phyloP scores from a whole-genome alignment of 2,888 invertebrate species.

The Dimorphilus gyrociliatus region DNA sequence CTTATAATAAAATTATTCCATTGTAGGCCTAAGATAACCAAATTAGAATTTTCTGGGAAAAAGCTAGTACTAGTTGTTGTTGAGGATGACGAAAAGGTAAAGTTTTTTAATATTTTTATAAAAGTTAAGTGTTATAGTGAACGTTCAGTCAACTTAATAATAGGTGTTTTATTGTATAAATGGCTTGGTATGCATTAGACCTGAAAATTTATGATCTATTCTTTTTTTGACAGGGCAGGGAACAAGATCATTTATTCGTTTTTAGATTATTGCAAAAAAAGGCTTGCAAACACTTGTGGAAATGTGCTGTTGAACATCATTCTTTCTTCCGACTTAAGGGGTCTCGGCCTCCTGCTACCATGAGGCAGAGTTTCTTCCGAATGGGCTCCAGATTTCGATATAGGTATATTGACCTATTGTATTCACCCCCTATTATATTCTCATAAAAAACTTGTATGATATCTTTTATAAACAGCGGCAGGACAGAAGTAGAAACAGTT shows the following conservation, averaged over 20 bases:
- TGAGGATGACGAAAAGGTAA: conserved; percentile 80
- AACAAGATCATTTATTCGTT: conserved; percentile 97
- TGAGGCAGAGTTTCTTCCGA: conserved; percentile 79
- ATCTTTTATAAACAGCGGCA: conserved; percentile 51
- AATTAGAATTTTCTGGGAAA: conserved; percentile 92
- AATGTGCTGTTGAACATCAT: conserved; percentile 98
- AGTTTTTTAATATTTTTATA: too few species aligned
- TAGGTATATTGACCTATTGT: too few species aligned
- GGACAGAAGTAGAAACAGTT: conserved; percentile 93
- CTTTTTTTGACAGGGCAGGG: conserved; percentile 47
- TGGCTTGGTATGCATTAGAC: not conserved
- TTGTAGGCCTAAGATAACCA: conserved; percentile 78
- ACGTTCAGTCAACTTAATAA: too few species aligned
- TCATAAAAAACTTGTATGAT: too few species aligned
- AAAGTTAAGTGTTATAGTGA: too few species aligned
- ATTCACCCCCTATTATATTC: too few species aligned
- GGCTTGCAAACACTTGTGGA: conserved; percentile 98
- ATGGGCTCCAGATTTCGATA: conserved; percentile 95
- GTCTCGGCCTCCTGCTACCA: conserved; percentile 16
- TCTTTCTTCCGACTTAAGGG: conserved; percentile 77
- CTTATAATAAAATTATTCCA: conserved; percentile 1
- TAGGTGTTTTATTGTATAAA: not conserved
- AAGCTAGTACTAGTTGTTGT: conserved; percentile 90
- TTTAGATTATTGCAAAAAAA: conserved; percentile 86
- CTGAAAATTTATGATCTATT: conserved; percentile 2